phyloP scores from a whole-genome alignment of 2,888 invertebrate species.

The Thecophora atra region DNA sequence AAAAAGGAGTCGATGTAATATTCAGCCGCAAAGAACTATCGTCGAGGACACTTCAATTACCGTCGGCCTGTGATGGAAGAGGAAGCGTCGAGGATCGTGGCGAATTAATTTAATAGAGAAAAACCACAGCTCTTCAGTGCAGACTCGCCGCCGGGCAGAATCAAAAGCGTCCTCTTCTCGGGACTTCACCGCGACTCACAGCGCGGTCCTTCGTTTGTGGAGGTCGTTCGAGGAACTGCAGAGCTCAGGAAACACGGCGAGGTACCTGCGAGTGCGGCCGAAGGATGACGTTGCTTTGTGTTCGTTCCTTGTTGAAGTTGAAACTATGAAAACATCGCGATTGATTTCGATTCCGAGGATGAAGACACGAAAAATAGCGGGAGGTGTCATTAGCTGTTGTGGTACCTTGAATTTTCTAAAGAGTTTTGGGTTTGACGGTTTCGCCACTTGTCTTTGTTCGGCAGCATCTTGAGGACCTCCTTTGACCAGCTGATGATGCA shows the following conservation, averaged over 20 bases:
- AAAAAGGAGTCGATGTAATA: slow-evolving; percentile 19
- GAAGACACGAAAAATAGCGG: slow-evolving; percentile 13
- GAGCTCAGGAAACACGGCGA: neutral
- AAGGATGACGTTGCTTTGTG: neutral
- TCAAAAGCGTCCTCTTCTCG: neutral
- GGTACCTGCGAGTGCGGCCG: too few species aligned
- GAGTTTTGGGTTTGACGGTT: neutral
- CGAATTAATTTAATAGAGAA: slow-evolving; percentile 10
- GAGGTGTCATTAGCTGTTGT: slow-evolving; percentile 32
- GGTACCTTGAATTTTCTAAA: slow-evolving; percentile 2
- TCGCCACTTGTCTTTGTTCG: too few species aligned
- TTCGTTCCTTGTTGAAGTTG: neutral
- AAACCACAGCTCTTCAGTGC: slow-evolving; percentile 22
- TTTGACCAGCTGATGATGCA: slow-evolving; percentile 18
- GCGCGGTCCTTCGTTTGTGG: neutral
- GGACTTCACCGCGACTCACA: neutral
- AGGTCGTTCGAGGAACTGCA: neutral
- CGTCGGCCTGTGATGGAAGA: slow-evolving; percentile 60
- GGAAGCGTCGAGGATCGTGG: slow-evolving; percentile 49
- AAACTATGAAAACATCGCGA: slow-evolving; percentile 19
- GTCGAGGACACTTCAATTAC: slow-evolving; percentile 56
- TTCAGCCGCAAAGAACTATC: neutral
- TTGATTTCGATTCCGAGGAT: neutral
- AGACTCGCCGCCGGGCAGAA: neutral
- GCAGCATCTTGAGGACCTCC: too few species aligned